Percentiles rank a stretch among this genome's conserved stretches.
These are phyloP conservation scores for Choloepus didactylus DNA, from an alignment of 2,797 vertebrate species.

Conservation along the genomic window DNA sequence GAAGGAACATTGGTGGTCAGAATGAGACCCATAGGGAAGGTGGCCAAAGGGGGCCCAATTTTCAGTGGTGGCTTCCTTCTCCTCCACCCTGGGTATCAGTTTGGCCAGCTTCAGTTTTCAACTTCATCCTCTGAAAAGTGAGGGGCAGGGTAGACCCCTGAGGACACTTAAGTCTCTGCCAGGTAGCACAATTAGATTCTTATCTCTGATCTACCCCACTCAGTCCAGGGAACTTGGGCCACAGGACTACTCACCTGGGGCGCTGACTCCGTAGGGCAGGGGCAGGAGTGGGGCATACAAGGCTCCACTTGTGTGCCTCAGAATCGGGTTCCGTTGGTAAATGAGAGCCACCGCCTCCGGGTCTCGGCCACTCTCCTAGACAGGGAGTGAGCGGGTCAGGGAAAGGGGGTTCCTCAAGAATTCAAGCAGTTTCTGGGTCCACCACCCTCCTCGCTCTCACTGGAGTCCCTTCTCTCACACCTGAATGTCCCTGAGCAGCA, in stretches of 20 bases:
- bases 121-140: neutral
- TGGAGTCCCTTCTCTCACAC: constrained; percentile 84
- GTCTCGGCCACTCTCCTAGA: constrained; percentile 94
- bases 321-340: constrained; percentile 95
- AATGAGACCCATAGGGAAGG: neutral
- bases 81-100: neutral
- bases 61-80: neutral
- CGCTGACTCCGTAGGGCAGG: constrained; percentile 93
- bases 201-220: neutral
- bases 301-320: constrained; percentile 95
- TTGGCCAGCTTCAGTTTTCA: neutral
- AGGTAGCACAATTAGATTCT: neutral
- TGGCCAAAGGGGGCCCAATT: neutral
- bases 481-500: constrained; percentile 96
- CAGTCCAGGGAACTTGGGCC: neutral
- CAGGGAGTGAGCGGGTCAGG: neutral
- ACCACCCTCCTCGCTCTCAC: neutral
- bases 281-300: constrained; percentile 96
- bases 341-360: constrained; percentile 96
- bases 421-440: neutral
- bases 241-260: constrained; percentile 92
- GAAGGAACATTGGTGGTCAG: neutral
- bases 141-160: neutral
- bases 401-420: neutral
- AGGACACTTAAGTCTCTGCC: neutral